These are phyloP conservation scores for Troglohyphantes excavatus DNA, from an alignment of 2,888 invertebrate genomes.

Conservation along the genomic window DNA sequence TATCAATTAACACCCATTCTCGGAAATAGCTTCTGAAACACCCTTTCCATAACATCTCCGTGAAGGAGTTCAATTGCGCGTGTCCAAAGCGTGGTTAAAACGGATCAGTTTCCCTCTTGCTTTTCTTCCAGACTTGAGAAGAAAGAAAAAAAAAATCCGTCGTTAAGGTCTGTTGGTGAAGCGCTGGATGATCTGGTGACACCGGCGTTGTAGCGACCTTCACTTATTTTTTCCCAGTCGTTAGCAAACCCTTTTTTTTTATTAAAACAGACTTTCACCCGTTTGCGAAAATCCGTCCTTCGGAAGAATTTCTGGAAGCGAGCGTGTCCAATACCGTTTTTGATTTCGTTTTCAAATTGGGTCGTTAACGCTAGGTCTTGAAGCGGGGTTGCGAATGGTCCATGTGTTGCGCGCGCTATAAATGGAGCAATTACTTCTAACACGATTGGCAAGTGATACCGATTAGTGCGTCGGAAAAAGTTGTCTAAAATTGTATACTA, in stretches of 20 bases:
- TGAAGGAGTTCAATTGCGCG: not conserved
- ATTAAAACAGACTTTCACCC: not conserved
- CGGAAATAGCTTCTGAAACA: not conserved
- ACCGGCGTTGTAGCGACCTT: slow-evolving; percentile 26
- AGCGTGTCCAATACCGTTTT: not conserved
- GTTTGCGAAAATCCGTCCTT: slow-evolving; percentile 63
- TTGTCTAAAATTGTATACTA: no score
- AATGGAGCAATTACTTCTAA: not conserved
- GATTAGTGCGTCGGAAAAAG: no score
- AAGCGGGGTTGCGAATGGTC: no score
- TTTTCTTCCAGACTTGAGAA: slow-evolving; percentile 87
- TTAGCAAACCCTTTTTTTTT: slow-evolving; percentile 27
- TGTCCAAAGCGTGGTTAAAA: slow-evolving; percentile 6
- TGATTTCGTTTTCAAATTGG: slow-evolving; percentile 8
- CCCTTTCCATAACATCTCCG: not conserved
- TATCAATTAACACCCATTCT: no score
- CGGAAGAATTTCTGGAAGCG: slow-evolving; percentile 4
- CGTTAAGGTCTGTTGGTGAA: slow-evolving; percentile 60
- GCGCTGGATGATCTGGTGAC: slow-evolving; percentile 47
- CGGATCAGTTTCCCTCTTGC: slow-evolving; percentile 81
- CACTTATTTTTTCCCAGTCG: not conserved
- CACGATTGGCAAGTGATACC: not conserved
- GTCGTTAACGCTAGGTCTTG: slow-evolving; percentile 40
- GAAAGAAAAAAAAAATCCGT: no score
- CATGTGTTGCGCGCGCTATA: not conserved